phyloP scores from a whole-genome alignment of 2,888 invertebrate species.

The Shargacucullia verbasci region DNA sequence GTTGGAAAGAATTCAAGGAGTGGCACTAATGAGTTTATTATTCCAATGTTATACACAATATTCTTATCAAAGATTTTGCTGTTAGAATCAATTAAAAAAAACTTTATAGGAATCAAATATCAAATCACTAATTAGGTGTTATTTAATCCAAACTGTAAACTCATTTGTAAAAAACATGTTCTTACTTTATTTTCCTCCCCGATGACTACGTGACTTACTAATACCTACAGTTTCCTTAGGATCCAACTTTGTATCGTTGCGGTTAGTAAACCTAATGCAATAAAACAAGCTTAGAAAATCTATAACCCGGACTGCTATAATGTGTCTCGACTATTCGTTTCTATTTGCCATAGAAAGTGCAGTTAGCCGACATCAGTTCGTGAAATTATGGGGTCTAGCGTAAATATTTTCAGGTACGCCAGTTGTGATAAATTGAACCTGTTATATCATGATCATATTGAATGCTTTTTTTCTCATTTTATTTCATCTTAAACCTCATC shows the following conservation, averaged over 20 bases:
- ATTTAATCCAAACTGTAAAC: conserved; percentile 3
- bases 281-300: conserved; percentile 23
- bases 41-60: conserved; percentile 16
- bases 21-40: conserved; percentile 42
- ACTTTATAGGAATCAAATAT: conserved; percentile 2
- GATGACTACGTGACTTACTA: conserved; percentile 40
- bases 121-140: neutral
- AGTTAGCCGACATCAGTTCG: too few species aligned
- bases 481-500: too few species aligned
- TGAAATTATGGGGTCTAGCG: too few species aligned
- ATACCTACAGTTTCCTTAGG: conserved; percentile 31
- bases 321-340: conserved; percentile 12
- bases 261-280: conserved; percentile 32
- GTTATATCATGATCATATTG: too few species aligned
- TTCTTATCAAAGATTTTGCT: conserved; percentile 1
- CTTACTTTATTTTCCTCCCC: conserved; percentile 33
- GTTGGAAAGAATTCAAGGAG: conserved; percentile 45
- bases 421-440: too few species aligned
- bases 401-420: too few species aligned
- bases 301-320: conserved; percentile 4
- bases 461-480: too few species aligned
- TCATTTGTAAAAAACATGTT: conserved; percentile 16
- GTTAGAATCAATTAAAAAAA: conserved; percentile 7
- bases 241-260: conserved; percentile 31
- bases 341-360: neutral